Evolutionary conservation across 2,888 invertebrate genomes (phyloP), one percentile per base, ranked within the genome.

Genomic region (Drosophila dives): DNA sequence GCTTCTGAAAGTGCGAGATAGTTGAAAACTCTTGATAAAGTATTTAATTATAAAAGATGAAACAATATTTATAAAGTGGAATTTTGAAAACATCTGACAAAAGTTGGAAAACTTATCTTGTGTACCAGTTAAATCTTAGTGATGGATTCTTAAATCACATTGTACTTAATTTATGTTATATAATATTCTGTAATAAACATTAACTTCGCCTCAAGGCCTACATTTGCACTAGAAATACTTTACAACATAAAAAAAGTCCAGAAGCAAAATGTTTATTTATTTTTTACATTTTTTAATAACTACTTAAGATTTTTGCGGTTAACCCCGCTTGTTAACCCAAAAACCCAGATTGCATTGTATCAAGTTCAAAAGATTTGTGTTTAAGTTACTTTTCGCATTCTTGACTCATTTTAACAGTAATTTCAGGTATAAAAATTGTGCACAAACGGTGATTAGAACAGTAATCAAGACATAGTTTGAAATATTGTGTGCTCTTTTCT

Each of bases 1-100:
- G 68, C 72, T 64, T 72, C 36, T n/a, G 34, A 40, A 36, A 64
- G 20, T 53, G 33, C 15, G 17, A 23, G 17, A 29, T 51, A 40
- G 23, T 53, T 55, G 17, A 29, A 53, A 60, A 29, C n/a, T 60
- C 36, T 33, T 5, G 29, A 20, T 20, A 33, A 68, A 34, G 12
- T 69, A 40, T 29, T 38, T 20, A 29, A 29, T 20, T 34, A 20
- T 33, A 40, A 29, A 45, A 45, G 23, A 34, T 42, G 36, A 32
- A n/a, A 50, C 12, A 50, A n/a, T 40, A 29, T 40, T 38, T 23
- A 23, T 23, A 36, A 50, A 50, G 50, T 49, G 26, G 17, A 34
- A 61, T 45, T 62, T 12, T 23, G 12, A 20, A 45, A 26, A 62
- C 29, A 29, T 11, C 45, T 23, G 23, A 7, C 8, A 23, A 45